Evolutionary conservation across 2,113 vertebrate species (phyloP), one percentile per base, ranked within the genome.

Genomic region (Chitala chitala): DNA sequence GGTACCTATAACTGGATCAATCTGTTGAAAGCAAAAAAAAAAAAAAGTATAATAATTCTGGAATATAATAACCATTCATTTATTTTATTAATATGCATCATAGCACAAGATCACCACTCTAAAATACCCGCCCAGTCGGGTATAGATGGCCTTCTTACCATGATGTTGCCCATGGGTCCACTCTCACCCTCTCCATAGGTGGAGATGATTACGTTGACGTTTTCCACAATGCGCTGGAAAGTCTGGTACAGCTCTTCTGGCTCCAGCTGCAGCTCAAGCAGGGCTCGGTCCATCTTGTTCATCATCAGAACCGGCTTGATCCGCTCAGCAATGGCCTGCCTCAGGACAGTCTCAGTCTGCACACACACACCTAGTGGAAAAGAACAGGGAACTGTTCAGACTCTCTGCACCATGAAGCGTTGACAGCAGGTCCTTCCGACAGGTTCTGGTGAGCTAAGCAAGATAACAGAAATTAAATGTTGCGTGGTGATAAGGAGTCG

Each of bases 251-350:
- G 91, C 71, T 94, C 94, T 69, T 98, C 96, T 0, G 95, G 89
- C 1, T 91, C 89, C 81, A 98, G 89, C 87, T 98, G 97, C 86
- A 98, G 86, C 86, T 99, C 96, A 33, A 99, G 82, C 83, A 98
- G 85, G 0, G 96, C 96, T 1, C 94, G 89, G 88, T 98, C 96
- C 96, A 99, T 99, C 84, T 99, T 98, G 85, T 98, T 98, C 94
- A 99, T 98, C 97, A 98, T 99, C 78, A 99, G 88, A 7, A 98
- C 95, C 0, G 96, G 96, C 76, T 94, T 97, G 87, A 99, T 98
- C 24, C 97, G 90, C 86, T 98, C 96, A 0, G 90, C 92, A 15
- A 98, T 98, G 69, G 96, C 96, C 88, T 98, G 96, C 22, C 96
- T 92, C 74, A 99, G 91, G 81, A 98, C 96, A 0, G 96, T 98